A percentile compares a stretch with the other conserved stretches of the same genome.
These are phyloP conservation scores for Diacarnus erythraeanus DNA, from an alignment of 37 sponge, comb jelly and placozoan species.

Conservation along the genomic window DNA sequence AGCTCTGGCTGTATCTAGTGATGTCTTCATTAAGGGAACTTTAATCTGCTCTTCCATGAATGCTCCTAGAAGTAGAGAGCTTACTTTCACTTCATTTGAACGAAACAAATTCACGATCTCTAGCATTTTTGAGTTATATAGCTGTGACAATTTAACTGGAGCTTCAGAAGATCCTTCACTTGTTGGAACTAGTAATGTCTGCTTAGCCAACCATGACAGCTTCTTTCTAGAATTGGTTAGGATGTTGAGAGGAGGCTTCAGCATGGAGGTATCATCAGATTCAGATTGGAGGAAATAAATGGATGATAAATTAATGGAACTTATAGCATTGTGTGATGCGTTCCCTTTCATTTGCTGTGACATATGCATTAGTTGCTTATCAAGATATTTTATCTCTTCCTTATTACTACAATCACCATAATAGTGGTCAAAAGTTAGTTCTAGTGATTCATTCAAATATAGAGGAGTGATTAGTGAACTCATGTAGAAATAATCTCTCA, in stretches of 20 bases:
- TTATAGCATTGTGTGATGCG: background rate
- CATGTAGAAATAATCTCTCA: background rate
- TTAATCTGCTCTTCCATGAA: slow-evolving; percentile 63
- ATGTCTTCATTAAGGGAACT: slow-evolving; percentile 52
- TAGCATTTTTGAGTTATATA: slow-evolving; percentile 41
- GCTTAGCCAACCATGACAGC: slow-evolving; percentile 9
- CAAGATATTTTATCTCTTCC: background rate
- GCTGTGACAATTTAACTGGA: background rate
- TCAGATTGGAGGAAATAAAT: background rate
- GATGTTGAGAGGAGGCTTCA: slow-evolving; percentile 9
- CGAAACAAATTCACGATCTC: slow-evolving; percentile 15
- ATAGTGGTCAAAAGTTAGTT: background rate
- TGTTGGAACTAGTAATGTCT: background rate
- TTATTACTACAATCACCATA: background rate
- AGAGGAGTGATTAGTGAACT: background rate
- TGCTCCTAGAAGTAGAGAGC: slow-evolving; percentile 36
- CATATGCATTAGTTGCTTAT: no score
- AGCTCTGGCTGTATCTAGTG: slow-evolving; percentile 37
- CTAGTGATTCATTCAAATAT: background rate
- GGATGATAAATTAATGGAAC: background rate
- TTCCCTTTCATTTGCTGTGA: no score
- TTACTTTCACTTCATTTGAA: slow-evolving; percentile 18
- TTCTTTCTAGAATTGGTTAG: slow-evolving; percentile 15
- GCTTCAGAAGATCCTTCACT: background rate
- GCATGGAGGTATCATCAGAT: background rate